phyloP scores from a whole-genome alignment of 2,113 vertebrate species.

The Odobenus rosmarus region DNA sequence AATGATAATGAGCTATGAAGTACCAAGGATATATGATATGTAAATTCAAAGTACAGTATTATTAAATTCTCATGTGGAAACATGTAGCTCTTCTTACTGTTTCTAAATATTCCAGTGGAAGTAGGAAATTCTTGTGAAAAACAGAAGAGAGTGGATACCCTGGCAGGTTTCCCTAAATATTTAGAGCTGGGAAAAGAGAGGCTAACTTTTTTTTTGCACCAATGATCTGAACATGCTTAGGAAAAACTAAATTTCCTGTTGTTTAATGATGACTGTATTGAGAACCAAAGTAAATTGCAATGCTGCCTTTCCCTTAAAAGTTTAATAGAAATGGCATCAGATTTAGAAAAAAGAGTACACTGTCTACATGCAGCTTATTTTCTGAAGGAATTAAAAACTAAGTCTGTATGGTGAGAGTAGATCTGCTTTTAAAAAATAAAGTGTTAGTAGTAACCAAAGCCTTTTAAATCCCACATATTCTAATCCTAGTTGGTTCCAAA shows the following conservation, averaged over 20 bases:
- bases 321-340: not conserved
- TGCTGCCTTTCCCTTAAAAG: not conserved
- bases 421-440: not conserved
- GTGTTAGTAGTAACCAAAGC: not conserved
- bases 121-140: not conserved
- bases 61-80: slow-evolving; percentile 55
- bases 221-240: not conserved
- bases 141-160: not conserved
- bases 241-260: slow-evolving; percentile 30
- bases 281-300: slow-evolving; percentile 43
- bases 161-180: not conserved
- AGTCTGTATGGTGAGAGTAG: not conserved
- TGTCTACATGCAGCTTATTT: not conserved
- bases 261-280: not conserved
- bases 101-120: slow-evolving; percentile 37
- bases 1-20: slow-evolving; percentile 39
- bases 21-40: slow-evolving; percentile 8
- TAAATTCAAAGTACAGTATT: slow-evolving; percentile 40
- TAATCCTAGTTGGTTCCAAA: not conserved
- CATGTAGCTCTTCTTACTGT: slow-evolving; percentile 8
- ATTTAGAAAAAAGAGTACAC: not conserved
- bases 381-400: not conserved
- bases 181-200: not conserved
- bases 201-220: not conserved
- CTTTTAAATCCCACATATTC: not conserved